phyloP scores from a whole-genome alignment of 2,888 invertebrate genomes.

The Drosophila testacea region DNA sequence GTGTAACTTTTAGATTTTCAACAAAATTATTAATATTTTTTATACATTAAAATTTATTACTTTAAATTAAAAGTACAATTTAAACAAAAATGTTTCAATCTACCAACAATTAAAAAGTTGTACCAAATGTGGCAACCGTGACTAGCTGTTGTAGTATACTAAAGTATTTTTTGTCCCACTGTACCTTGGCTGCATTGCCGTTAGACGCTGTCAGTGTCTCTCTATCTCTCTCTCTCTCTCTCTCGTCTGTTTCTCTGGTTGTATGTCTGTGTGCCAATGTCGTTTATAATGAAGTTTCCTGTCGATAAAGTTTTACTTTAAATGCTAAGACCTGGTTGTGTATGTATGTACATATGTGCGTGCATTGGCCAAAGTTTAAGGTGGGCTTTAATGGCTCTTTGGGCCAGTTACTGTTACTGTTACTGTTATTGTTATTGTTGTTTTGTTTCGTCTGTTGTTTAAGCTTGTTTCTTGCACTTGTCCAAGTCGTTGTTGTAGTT shows the following conservation, averaged over 20 bases:
- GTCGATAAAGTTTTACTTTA: slow-evolving; percentile 75
- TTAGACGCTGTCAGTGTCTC: slow-evolving; percentile 37
- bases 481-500: slow-evolving; percentile 28
- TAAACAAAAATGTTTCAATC: too few species aligned
- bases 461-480: slow-evolving; percentile 40
- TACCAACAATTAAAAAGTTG: too few species aligned
- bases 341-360: slow-evolving; percentile 3
- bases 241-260: slow-evolving; percentile 10
- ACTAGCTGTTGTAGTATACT: too few species aligned
- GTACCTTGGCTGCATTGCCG: slow-evolving; percentile 53
- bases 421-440: slow-evolving; percentile 16
- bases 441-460: slow-evolving; percentile 8
- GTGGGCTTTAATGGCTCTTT: slow-evolving; percentile 57
- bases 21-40: too few species aligned
- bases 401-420: slow-evolving; percentile 37
- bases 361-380: slow-evolving; percentile 56
- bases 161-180: slow-evolving; percentile 30
- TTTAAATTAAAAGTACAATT: too few species aligned
- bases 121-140: too few species aligned
- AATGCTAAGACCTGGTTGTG: slow-evolving; percentile 31
- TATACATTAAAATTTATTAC: too few species aligned
- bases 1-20: too few species aligned
- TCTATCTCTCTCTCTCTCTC: slow-evolving; percentile 8
- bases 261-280: slow-evolving; percentile 69
- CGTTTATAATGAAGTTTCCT: slow-evolving; percentile 80